Conservation (phyloP, 2,888 invertebrate genomes). For the Pterostichus madidus region DNA sequence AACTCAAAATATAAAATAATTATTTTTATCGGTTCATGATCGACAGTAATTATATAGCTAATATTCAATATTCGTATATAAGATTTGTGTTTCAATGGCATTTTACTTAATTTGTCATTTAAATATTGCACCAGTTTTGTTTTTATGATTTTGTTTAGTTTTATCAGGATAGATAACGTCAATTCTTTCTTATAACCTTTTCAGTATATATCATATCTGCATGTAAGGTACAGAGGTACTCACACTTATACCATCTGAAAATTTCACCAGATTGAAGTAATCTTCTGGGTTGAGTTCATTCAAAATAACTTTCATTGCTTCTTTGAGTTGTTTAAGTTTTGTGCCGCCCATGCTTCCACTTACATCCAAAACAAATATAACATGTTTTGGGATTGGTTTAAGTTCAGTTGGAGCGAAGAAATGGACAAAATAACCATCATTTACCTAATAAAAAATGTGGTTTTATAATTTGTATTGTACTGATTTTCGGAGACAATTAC, state of each 20-base stretch:
- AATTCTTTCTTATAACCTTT: no score
- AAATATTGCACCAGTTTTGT: no score
- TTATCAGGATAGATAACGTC: no score
- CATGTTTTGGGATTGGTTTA: slow-evolving; percentile 75
- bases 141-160: no score
- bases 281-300: slow-evolving; percentile 80
- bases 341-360: slow-evolving; percentile 78
- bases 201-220: no score
- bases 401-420: slow-evolving; percentile 77
- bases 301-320: slow-evolving; percentile 82
- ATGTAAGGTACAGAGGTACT: neutral
- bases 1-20: no score
- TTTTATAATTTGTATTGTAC: no score
- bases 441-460: neutral
- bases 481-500: slow-evolving; percentile 55
- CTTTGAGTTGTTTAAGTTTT: slow-evolving; percentile 76
- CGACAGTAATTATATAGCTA: no score
- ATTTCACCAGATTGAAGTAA: slow-evolving; percentile 82
- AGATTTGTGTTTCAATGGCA: no score
- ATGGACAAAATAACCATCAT: slow-evolving; percentile 78
- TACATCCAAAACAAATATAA: slow-evolving; percentile 78
- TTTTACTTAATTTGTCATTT: no score
- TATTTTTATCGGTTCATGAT: no score
- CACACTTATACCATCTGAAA: slow-evolving; percentile 71
- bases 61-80: no score